Base-by-base conservation (phyloP, 2,797 vertebrate species). In the Zalophus californianus region DNA sequence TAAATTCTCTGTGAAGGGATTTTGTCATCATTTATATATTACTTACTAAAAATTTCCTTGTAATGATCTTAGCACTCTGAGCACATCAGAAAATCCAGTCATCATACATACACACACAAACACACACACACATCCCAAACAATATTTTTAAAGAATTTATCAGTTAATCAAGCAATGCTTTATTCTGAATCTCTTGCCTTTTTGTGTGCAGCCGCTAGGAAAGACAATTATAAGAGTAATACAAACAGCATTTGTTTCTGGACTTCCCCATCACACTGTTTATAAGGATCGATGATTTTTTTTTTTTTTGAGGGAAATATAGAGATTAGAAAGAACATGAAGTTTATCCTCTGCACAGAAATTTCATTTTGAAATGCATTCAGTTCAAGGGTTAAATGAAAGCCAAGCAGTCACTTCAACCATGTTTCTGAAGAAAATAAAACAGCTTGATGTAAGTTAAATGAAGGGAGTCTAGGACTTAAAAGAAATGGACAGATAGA, bases 401-500 rank as follows among this genome's bases (percentile, higher is more conserved):
- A 98, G 98, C 97, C 98, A 98, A 98, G 98, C 97, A 98, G 98
- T 98, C 98, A 97, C 98, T 98, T 98, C 97, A 98, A 96, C 98
- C 64, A 78, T 98, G 98, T 98, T 99, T 99, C 98, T 98, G 98
- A 98, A 99, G 98, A 98, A 99, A 98, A 98, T 98, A 98, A 98
- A 99, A 98, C 98, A 98, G 98, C 98, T 98, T 98, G 98, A 98
- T 98, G 97, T 98, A 98, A 98, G 98, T 98, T 98, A 98, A 98
- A 98, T 98, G 98, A 98, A 98, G 98, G 98, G 95, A 97, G 86
- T 97, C 97, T 98, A 97, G 98, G 98, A 98, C 98, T 99, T 99
- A 98, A 99, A 98, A 99, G 98, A 98, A 99, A 98, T 98, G 98
- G 99, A 98, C 98, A 98, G 98, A 98, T 97, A 98, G 98, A 98